Evolutionary conservation across 1,140 invertebrate species (phyloP).

Genomic region (Ceratitis capitata): DNA sequence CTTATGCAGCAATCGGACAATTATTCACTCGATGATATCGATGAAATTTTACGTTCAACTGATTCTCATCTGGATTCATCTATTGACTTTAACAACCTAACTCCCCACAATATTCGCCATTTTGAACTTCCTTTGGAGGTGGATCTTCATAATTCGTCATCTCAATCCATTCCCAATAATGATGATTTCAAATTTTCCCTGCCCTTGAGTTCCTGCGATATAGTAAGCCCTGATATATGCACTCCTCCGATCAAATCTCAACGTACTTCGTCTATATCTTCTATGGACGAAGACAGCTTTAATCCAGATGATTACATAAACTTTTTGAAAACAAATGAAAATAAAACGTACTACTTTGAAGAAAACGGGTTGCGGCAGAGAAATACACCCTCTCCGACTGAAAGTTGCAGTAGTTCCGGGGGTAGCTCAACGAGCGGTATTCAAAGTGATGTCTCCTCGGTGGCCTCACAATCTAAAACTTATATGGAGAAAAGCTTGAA

Average conservation of each 20-base stretch:
- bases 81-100: slow-evolving; percentile 47
- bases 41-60: slow-evolving; percentile 53
- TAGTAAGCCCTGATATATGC: background rate
- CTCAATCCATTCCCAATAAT: background rate
- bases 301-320: slow-evolving; percentile 50
- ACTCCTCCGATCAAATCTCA: background rate
- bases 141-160: background rate
- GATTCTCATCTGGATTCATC: slow-evolving; percentile 49
- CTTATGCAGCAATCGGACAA: slow-evolving; percentile 47
- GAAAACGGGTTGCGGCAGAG: slow-evolving; percentile 49
- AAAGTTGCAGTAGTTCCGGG: slow-evolving; percentile 52
- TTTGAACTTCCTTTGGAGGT: slow-evolving; percentile 10
- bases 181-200: slow-evolving; percentile 49
- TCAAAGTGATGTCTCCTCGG: slow-evolving; percentile 53
- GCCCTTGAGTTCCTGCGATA: slow-evolving; percentile 40
- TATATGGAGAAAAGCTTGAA: background rate
- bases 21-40: slow-evolving; percentile 50
- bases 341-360: slow-evolving; percentile 48
- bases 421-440: slow-evolving; percentile 51
- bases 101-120: background rate
- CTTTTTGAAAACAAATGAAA: slow-evolving; percentile 47
- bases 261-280: slow-evolving; percentile 39
- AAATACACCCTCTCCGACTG: slow-evolving; percentile 57
- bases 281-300: slow-evolving; percentile 41
- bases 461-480: slow-evolving; percentile 26